These are phyloP conservation scores for Drosophila willistoni DNA, from an alignment of 1,140 invertebrate species.

Conservation along the genomic window DNA sequence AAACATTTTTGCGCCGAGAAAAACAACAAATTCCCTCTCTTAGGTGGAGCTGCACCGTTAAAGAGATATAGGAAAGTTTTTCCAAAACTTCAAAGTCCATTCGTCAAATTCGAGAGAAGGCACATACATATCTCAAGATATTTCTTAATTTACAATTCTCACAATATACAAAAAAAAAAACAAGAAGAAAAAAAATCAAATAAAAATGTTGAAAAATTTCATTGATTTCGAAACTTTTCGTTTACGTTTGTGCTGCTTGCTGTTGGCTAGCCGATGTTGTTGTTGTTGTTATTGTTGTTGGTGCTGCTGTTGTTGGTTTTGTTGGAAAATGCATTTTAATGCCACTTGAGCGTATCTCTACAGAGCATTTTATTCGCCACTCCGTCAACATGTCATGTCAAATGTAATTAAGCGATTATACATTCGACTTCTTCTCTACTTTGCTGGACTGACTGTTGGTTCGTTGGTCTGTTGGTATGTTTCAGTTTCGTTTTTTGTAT, in stretches of 20 bases:
- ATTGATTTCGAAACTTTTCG: constrained; percentile 10
- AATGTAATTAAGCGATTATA: constrained; percentile 80
- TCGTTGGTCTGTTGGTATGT: constrained; percentile 33
- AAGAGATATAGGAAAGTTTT: too few species aligned
- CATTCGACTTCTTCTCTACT: constrained; percentile 64
- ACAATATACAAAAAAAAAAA: neutral
- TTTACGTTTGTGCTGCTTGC: neutral
- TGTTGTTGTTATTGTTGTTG: constrained; percentile 27
- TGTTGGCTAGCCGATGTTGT: neutral
- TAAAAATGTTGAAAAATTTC: neutral
- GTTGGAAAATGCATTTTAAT: constrained; percentile 57
- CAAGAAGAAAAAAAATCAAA: neutral
- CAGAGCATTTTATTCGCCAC: constrained; percentile 65
- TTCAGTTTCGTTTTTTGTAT: constrained; percentile 22
- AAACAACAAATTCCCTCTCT: too few species aligned
- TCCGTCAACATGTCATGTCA: constrained; percentile 75
- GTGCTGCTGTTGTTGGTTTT: constrained; percentile 27
- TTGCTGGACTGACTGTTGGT: constrained; percentile 31
- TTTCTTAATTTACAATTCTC: constrained; percentile 3
- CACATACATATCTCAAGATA: neutral
- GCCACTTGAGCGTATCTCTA: constrained; percentile 59
- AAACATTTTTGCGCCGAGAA: too few species aligned
- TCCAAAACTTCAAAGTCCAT: too few species aligned
- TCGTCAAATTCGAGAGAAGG: too few species aligned
- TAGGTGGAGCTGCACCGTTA: too few species aligned